Evolutionary conservation across 2,888 invertebrate genomes (phyloP), one percentile per base, ranked within the genome.

Genomic region (Netelia melanura): DNA sequence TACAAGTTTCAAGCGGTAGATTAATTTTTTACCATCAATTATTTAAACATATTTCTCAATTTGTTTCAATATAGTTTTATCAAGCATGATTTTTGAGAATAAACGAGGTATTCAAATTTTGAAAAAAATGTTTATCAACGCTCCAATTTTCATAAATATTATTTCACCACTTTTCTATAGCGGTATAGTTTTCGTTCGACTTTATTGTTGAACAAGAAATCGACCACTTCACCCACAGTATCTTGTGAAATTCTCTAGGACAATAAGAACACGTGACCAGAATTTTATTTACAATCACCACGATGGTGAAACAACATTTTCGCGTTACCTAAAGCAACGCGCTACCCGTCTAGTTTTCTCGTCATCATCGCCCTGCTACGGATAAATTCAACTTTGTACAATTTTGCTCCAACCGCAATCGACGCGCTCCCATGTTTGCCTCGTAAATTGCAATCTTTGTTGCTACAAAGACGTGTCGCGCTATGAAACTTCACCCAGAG

Each of bases 401-500:
- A 61, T 81, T 70, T 30, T 52, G 48, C 30, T 6, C 11, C 38
- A 10, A 43, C 68, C n/a, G 54, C 52, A 62, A 62, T 75, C 62
- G 14, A 48, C 30, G 68, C 11, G 11, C 48, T 48, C 38, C 52
- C 56, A 43, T 38, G 43, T 67, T 58, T 77, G 77, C 72, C 58
- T 72, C 56, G 82, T 72, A 83, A 72, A 77, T 77, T 77, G 67
- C 67, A 72, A 78, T 77, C 52, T 65, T 43, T 52, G 48, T 52
- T 52, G 65, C 58, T 43, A 58, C 61, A 77, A 67, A 83, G 82
- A 67, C 65, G 44, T 77, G 64, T 65, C 43, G 62, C 64, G 25
- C 21, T 3, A 48, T 10, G 14, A 14, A 56, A 21, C 21, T 64
- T 72, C 54, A 11, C 71, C 6, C 8, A 21, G 3, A 23, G 43